Evolutionary conservation across 2,113 vertebrate species (phyloP).

Genomic region (Corapipo altera): DNA sequence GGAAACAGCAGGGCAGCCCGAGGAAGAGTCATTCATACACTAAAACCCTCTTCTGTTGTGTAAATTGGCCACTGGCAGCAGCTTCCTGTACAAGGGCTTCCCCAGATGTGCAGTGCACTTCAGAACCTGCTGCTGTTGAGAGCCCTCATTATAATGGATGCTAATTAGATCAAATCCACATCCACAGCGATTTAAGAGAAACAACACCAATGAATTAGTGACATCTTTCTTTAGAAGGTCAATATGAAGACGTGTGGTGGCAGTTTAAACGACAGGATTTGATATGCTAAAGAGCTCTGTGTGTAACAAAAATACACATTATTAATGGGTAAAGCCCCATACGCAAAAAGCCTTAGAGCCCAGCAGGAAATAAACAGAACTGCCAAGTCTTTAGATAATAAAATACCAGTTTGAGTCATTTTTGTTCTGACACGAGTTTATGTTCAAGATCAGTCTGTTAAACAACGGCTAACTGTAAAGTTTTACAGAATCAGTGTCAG

Average conservation of each 20-base stretch:
- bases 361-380: neutral
- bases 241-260: neutral
- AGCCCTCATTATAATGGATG: conserved; percentile 48
- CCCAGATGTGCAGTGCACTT: conserved; percentile 46
- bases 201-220: neutral
- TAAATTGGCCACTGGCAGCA: conserved; percentile 45
- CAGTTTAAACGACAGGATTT: conserved; percentile 6
- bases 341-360: neutral
- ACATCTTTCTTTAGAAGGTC: neutral
- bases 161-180: conserved; percentile 59
- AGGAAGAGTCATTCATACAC: conserved; percentile 44
- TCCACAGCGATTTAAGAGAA: conserved; percentile 24
- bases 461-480: neutral
- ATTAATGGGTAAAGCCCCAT: neutral
- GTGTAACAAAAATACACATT: neutral
- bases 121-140: conserved; percentile 10
- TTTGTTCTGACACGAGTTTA: neutral
- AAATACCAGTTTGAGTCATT: neutral
- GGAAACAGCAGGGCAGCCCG: conserved; percentile 25
- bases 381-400: neutral
- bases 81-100: conserved; percentile 61
- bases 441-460: neutral
- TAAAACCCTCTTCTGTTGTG: conserved; percentile 49
- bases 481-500: neutral
- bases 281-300: neutral